Evolutionary conservation across 1,140 invertebrate species (phyloP).

Genomic region (Drusus annulatus): DNA sequence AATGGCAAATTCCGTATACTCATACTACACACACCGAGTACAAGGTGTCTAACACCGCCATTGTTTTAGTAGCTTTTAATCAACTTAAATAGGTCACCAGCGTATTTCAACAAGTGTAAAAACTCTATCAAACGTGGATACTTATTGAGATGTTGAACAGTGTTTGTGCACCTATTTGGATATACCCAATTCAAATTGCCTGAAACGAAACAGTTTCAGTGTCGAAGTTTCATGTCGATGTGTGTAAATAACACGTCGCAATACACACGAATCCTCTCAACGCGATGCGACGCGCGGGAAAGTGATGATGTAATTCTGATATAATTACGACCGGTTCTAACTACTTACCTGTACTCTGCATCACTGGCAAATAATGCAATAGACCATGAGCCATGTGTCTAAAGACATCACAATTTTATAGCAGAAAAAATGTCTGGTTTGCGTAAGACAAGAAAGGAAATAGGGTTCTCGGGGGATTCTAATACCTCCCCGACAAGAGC

Average conservation of each 20-base stretch:
- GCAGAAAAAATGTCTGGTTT: no score
- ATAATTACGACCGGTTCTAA: not conserved
- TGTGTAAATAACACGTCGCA: conserved; percentile 11
- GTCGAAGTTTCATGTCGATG: not conserved
- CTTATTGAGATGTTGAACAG: not conserved
- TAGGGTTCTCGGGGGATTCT: not conserved
- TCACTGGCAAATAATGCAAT: no score
- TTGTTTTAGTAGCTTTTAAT: conserved; percentile 36
- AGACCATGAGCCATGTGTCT: no score
- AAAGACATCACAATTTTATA: no score
- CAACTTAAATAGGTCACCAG: conserved; percentile 32
- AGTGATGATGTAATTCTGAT: conserved; percentile 20
- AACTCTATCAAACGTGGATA: conserved; percentile 1
- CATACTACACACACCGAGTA: not conserved
- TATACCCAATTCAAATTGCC: not conserved
- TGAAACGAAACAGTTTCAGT: not conserved
- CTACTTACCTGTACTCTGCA: not conserved
- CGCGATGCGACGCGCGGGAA: not conserved
- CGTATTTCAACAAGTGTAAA: conserved; percentile 36
- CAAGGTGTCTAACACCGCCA: conserved; percentile 22
- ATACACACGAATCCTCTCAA: not conserved
- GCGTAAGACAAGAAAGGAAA: not conserved
- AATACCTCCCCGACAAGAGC: conserved; percentile 10
- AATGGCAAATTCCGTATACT: not conserved
- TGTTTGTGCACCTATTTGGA: not conserved